Conservation (phyloP, 64 coral and sea anemone genomes). For the Stichodactyla mertensii region DNA sequence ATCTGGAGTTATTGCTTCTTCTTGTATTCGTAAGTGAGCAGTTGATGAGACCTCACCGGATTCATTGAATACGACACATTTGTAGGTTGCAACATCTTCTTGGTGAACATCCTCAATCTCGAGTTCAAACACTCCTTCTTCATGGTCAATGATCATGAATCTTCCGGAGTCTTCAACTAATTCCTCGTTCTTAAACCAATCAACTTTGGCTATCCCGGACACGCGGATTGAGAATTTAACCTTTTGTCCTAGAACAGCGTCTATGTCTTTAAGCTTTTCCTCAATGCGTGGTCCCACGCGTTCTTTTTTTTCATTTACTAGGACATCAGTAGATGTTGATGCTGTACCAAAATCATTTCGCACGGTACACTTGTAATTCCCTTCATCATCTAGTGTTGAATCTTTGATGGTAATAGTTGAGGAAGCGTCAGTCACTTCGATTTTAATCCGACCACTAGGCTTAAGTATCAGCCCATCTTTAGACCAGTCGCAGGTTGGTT, state of each 20-base stretch:
- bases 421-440: slow-evolving; percentile 31
- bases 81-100: slow-evolving; percentile 55
- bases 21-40: slow-evolving; percentile 37
- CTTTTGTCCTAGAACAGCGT: slow-evolving; percentile 11
- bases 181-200: slow-evolving; percentile 45
- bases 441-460: slow-evolving; percentile 30
- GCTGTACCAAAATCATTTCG: slow-evolving; percentile 46
- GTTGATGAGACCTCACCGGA: slow-evolving; percentile 26
- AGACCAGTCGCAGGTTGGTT: slow-evolving; percentile 60
- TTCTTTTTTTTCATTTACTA: slow-evolving; percentile 60
- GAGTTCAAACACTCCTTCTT: slow-evolving; percentile 40
- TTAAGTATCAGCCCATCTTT: slow-evolving; percentile 58
- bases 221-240: slow-evolving; percentile 40
- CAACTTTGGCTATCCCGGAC: slow-evolving; percentile 20
- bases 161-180: slow-evolving; percentile 45
- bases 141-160: slow-evolving; percentile 37
- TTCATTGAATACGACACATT: slow-evolving; percentile 46
- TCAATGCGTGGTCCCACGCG: slow-evolving; percentile 43
- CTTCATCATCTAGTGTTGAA: slow-evolving; percentile 59
- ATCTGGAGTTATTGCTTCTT: slow-evolving; percentile 34
- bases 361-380: slow-evolving; percentile 63
- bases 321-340: slow-evolving; percentile 39
- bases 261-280: slow-evolving; percentile 50
- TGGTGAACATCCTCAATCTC: slow-evolving; percentile 33
- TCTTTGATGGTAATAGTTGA: slow-evolving; percentile 43